phyloP scores from a whole-genome alignment of 1,140 invertebrate genomes.

The Zaprionus africanus region DNA sequence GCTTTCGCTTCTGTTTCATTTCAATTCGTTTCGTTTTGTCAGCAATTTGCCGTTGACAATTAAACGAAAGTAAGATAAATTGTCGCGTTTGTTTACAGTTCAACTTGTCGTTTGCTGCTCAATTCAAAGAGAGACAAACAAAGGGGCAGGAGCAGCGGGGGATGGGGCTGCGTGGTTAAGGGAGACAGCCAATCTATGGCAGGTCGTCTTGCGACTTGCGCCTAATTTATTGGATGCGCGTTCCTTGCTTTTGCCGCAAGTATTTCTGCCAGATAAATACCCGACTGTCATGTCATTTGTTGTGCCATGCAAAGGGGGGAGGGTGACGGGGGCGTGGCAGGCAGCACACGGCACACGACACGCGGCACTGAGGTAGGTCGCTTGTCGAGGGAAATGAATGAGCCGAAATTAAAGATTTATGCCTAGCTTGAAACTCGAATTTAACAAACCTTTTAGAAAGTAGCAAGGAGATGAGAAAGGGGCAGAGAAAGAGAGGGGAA shows the following conservation, averaged over 20 bases:
- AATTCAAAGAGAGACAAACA: constrained; percentile 59
- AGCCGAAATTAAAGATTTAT: constrained; percentile 15
- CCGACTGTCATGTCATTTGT: constrained; percentile 64
- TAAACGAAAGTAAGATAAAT: constrained; percentile 83
- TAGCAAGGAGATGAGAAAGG: background rate
- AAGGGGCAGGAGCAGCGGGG: constrained; percentile 12
- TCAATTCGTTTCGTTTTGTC: constrained; percentile 60
- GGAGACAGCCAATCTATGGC: constrained; percentile 47
- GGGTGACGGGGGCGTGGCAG: constrained; percentile 17
- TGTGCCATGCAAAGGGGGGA: constrained; percentile 8
- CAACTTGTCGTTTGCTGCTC: constrained; percentile 70
- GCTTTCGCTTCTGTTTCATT: constrained; percentile 25
- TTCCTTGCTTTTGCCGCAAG: constrained; percentile 58
- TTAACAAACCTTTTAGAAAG: background rate
- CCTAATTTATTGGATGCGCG: constrained; percentile 70
- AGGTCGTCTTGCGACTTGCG: constrained; percentile 27
- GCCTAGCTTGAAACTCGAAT: background rate
- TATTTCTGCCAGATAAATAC: constrained; percentile 72
- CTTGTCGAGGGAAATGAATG: constrained; percentile 16
- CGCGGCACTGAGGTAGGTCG: constrained; percentile 1
- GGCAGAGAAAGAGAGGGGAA: background rate
- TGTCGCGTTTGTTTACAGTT: constrained; percentile 81
- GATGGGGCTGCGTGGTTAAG: constrained; percentile 13
- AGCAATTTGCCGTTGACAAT: constrained; percentile 78
- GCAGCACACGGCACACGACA: constrained; percentile 2